A percentile compares a stretch with the other conserved stretches of the same genome.
These are phyloP conservation scores for Dinomys branickii DNA, from an alignment of 2,113 vertebrate genomes.

Conservation along the genomic window DNA sequence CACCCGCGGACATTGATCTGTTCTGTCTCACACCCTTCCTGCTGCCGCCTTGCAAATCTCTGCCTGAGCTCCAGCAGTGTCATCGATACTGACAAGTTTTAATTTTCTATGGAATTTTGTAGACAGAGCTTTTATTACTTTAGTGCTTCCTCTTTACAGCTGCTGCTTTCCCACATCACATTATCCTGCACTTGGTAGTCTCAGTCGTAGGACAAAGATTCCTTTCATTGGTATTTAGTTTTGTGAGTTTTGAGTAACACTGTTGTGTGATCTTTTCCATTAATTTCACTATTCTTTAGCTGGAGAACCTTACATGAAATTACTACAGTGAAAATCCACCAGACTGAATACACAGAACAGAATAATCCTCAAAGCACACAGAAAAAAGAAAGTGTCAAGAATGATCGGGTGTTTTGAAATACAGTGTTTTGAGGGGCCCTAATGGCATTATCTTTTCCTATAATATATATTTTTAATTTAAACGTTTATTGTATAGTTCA, in stretches of 20 bases:
- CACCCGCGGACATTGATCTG: no score
- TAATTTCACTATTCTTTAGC: not conserved
- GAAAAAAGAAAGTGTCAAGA: not conserved
- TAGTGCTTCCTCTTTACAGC: not conserved
- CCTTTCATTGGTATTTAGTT: no score
- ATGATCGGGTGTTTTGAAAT: not conserved
- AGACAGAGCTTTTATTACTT: rapidly evolving
- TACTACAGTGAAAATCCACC: not conserved
- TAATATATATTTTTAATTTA: no score
- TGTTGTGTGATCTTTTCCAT: not conserved
- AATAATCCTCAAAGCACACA: not conserved
- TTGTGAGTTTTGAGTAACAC: not conserved
- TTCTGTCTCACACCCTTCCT: not conserved
- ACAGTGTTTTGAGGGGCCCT: not conserved
- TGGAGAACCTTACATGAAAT: not conserved
- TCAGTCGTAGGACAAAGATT: not conserved
- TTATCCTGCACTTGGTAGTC: not conserved
- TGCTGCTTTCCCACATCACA: not conserved
- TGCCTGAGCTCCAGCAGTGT: not conserved
- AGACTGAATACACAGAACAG: not conserved
- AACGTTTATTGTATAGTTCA: no score
- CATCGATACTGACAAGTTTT: no score
- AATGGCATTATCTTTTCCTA: not conserved
- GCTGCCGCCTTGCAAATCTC: not conserved
- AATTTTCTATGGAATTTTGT: not conserved